Conservation (phyloP, 2,113 vertebrate species). For the Micromys minutus region DNA sequence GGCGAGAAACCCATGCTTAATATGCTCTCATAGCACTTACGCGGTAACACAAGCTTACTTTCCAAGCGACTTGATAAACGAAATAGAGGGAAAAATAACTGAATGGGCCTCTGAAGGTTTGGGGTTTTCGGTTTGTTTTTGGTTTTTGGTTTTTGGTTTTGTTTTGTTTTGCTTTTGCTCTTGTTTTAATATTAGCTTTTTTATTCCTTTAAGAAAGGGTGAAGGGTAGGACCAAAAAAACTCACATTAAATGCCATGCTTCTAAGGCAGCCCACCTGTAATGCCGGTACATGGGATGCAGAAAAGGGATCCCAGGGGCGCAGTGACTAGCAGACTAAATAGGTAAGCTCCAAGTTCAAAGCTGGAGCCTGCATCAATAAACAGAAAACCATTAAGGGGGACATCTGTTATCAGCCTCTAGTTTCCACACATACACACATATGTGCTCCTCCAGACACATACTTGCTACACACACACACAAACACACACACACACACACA, state of each 20-base stretch:
- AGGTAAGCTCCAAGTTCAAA: neutral
- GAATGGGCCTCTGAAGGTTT: neutral
- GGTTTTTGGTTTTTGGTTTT: too few relatives aligned
- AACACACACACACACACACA: neutral
- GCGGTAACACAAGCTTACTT: conserved; percentile 34
- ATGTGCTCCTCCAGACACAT: neutral
- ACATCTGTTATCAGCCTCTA: neutral
- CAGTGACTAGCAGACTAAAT: neutral
- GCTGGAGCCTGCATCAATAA: neutral
- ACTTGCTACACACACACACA: neutral
- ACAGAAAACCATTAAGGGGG: neutral
- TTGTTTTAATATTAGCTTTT: conserved; percentile 13
- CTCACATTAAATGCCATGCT: neutral
- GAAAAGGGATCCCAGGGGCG: neutral
- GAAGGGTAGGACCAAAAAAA: too few relatives aligned
- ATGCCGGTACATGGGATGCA: neutral
- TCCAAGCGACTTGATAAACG: neutral
- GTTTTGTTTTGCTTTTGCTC: neutral
- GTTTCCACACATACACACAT: neutral
- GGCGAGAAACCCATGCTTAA: neutral
- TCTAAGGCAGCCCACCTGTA: too few relatives aligned
- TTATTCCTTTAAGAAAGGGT: neutral
- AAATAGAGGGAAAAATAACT: neutral
- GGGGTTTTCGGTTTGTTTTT: too few relatives aligned
- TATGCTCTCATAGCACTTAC: neutral